phyloP scores from a whole-genome alignment of 2,888 invertebrate genomes.

The Drosophila prolongata region DNA sequence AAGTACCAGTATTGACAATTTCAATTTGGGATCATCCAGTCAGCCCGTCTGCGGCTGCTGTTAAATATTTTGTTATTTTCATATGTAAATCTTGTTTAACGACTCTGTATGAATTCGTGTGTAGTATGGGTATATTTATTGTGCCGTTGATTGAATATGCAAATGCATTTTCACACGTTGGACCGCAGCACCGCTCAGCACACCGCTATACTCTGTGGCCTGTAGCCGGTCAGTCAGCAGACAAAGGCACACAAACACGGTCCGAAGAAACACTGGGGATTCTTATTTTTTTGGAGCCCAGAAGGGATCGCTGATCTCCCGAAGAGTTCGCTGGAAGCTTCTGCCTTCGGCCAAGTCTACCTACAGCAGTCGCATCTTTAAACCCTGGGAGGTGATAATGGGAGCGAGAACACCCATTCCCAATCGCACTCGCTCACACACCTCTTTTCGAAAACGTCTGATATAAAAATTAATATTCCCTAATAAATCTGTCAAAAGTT shows the following conservation, averaged over 20 bases:
- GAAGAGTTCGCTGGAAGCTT: constrained; percentile 14
- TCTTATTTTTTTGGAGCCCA: constrained; percentile 2
- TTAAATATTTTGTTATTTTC: constrained; percentile 71
- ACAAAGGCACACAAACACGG: constrained; percentile 53
- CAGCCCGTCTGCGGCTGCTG: constrained; percentile 44
- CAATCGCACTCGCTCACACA: constrained; percentile 30
- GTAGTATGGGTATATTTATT: constrained; percentile 70
- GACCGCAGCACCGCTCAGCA: constrained; percentile 17
- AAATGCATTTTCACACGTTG: constrained; percentile 83
- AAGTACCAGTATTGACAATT: constrained; percentile 63
- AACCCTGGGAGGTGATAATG: constrained; percentile 63
- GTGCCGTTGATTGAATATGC: constrained; percentile 82
- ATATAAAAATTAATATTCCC: constrained; percentile 72
- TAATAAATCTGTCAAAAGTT: constrained; percentile 79
- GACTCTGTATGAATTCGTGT: constrained; percentile 76
- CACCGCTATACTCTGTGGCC: constrained; percentile 29
- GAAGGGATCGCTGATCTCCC: constrained; percentile 25
- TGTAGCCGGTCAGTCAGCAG: constrained; percentile 40
- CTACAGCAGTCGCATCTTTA: constrained; percentile 57
- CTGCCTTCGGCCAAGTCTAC: constrained; percentile 33
- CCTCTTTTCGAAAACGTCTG: constrained; percentile 39
- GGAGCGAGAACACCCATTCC: constrained; percentile 42
- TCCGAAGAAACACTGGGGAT: neutral
- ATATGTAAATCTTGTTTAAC: constrained; percentile 77
- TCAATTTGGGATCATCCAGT: constrained; percentile 62